phyloP scores from a whole-genome alignment of 2,113 vertebrate species.

The Callipepla californica region DNA sequence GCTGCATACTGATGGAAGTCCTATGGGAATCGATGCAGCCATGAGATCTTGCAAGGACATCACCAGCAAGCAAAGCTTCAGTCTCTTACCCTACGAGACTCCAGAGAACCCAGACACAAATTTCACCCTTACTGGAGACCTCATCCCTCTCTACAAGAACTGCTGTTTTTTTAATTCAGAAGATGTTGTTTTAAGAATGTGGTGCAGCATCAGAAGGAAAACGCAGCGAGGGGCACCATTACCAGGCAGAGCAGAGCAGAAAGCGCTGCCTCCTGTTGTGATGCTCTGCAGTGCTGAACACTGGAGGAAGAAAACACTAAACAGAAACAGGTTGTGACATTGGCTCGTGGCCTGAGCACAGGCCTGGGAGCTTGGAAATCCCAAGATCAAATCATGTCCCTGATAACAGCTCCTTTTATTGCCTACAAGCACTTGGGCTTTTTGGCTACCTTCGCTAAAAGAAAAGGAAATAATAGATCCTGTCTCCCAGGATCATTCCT shows the following conservation, averaged over 20 bases:
- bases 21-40: background rate
- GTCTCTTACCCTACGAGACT: background rate
- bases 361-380: constrained; percentile 46
- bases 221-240: background rate
- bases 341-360: background rate
- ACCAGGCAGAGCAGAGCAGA: constrained; percentile 13
- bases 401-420: constrained; percentile 36
- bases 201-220: constrained; percentile 5
- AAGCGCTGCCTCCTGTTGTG: background rate
- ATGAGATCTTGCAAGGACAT: background rate
- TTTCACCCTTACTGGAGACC: background rate
- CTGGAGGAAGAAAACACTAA: background rate
- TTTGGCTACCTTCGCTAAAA: constrained; percentile 38
- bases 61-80: background rate
- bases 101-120: background rate
- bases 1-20: background rate
- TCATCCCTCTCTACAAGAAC: background rate
- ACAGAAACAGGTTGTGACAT: constrained; percentile 40
- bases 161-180: background rate
- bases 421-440: background rate
- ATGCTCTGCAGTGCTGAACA: background rate
- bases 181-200: background rate
- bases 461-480: constrained; percentile 11
- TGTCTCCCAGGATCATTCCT: constrained; percentile 18
- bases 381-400: constrained; percentile 25